Evolutionary conservation across 2,113 vertebrate genomes (phyloP).

Genomic region (Dicerorhinus sumatrensis): DNA sequence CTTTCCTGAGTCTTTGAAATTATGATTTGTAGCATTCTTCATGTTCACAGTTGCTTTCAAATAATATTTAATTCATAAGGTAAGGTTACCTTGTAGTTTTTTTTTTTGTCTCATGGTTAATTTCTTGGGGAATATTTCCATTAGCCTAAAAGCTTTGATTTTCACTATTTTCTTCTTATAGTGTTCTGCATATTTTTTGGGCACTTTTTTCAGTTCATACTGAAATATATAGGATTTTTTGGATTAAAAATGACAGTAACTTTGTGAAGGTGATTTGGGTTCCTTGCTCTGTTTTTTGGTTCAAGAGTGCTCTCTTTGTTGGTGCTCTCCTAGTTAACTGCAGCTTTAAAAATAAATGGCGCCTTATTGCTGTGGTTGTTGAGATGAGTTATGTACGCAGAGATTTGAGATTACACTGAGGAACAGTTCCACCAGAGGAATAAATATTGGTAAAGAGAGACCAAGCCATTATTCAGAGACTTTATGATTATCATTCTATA

Average conservation of each 20-base stretch:
- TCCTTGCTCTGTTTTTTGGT: background rate
- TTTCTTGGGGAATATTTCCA: background rate
- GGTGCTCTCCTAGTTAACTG: background rate
- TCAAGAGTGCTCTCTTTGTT: slow-evolving; percentile 47
- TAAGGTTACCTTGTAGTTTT: background rate
- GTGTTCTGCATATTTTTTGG: background rate
- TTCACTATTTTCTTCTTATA: background rate
- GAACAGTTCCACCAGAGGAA: background rate
- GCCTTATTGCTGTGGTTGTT: background rate
- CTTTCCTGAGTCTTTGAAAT: background rate
- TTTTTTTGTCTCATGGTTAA: background rate
- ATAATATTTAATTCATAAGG: background rate
- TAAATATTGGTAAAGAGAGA: background rate
- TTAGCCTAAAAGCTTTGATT: background rate
- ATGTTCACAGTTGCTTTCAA: background rate
- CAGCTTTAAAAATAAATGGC: background rate
- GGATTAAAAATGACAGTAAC: background rate
- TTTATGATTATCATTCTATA: background rate
- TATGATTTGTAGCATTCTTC: background rate
- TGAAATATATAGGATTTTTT: background rate
- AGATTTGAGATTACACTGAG: background rate
- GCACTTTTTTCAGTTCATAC: background rate
- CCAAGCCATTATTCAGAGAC: background rate
- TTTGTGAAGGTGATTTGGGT: background rate
- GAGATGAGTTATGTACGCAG: background rate